Percentiles rank a stretch among this genome's conserved stretches.
phyloP scores from a whole-genome alignment of 2,888 invertebrate genomes.

The Caradrina kadenii region DNA sequence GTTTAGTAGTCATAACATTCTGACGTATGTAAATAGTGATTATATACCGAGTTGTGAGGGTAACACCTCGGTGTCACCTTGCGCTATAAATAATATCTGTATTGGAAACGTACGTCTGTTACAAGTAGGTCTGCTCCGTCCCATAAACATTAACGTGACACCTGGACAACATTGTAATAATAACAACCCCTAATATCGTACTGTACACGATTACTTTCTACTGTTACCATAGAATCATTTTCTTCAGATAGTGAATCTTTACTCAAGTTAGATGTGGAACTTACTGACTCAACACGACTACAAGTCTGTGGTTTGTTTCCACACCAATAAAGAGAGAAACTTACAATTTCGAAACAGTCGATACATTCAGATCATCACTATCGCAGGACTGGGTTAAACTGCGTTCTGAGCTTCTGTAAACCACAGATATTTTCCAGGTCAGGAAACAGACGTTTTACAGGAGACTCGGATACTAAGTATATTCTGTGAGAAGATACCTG shows the following conservation, averaged over 20 bases:
- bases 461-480: too few relatives aligned
- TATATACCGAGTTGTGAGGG: slow-evolving; percentile 40
- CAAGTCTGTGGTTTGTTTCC: neutral
- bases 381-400: neutral
- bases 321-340: slow-evolving; percentile 14
- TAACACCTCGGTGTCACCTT: slow-evolving; percentile 58
- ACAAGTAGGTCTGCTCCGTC: neutral
- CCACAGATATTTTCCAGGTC: neutral
- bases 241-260: slow-evolving; percentile 4
- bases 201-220: neutral
- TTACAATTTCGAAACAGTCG: slow-evolving; percentile 7
- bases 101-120: slow-evolving; percentile 29
- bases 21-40: slow-evolving; percentile 38
- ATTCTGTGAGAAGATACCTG: too few relatives aligned
- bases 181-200: slow-evolving; percentile 18
- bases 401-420: neutral
- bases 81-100: slow-evolving; percentile 51
- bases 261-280: slow-evolving; percentile 17
- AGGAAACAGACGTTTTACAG: too few relatives aligned
- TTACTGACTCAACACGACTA: slow-evolving; percentile 7
- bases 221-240: neutral
- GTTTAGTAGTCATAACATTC: slow-evolving; percentile 36
- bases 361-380: slow-evolving; percentile 4
- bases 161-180: slow-evolving; percentile 22
- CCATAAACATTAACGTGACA: slow-evolving; percentile 8